These are phyloP conservation scores for Boloria selene DNA, from an alignment of 2,888 invertebrate genomes.

Conservation along the genomic window DNA sequence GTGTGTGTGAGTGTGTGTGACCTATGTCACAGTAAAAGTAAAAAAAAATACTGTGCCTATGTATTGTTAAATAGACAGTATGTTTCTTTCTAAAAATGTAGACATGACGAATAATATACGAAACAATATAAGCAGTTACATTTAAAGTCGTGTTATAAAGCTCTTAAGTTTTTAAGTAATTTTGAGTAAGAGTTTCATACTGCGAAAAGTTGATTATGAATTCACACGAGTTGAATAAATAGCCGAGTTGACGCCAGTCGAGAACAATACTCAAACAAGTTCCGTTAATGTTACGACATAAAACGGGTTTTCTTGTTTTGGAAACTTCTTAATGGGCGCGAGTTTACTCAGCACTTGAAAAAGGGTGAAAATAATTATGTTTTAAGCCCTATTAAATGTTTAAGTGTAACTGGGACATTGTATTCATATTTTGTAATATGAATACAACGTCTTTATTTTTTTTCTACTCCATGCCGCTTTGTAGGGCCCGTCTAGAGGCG, in stretches of 20 bases:
- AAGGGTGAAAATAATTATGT: conserved; percentile 8
- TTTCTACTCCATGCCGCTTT: too few species aligned
- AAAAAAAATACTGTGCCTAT: too few species aligned
- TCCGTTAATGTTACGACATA: conserved; percentile 2
- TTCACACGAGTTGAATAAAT: conserved; percentile 19
- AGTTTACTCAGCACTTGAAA: neutral
- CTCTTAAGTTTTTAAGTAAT: neutral
- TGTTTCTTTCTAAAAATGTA: too few species aligned
- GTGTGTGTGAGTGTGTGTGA: too few species aligned
- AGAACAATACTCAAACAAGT: conserved; percentile 10
- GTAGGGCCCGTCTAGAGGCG: too few species aligned
- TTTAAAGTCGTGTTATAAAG: neutral
- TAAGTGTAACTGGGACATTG: neutral
- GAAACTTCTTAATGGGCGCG: neutral
- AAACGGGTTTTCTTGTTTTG: neutral
- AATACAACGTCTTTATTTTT: too few species aligned
- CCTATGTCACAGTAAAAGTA: too few species aligned
- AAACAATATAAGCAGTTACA: conserved; percentile 1
- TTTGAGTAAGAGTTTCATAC: neutral
- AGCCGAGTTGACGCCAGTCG: conserved; percentile 4
- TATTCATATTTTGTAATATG: neutral
- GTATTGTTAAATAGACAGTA: too few species aligned
- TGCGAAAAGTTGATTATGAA: conserved; percentile 19
- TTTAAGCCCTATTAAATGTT: neutral
- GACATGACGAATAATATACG: too few species aligned